A percentile compares a stretch with the other conserved stretches of the same genome.
Evolutionary conservation across 2,888 invertebrate genomes (phyloP).

Genomic region (Sericinus montela): DNA sequence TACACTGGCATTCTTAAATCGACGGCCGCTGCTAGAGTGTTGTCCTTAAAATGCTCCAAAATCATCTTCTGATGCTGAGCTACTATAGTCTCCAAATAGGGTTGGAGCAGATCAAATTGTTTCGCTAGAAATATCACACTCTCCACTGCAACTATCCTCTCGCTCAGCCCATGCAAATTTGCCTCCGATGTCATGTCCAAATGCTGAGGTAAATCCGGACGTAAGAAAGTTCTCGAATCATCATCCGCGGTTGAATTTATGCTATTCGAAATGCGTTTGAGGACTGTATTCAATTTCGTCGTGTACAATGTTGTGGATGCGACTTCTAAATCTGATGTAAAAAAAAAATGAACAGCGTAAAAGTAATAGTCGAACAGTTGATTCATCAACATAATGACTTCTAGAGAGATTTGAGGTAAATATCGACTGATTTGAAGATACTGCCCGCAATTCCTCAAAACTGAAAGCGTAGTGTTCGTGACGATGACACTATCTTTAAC

Average conservation of each 20-base stretch:
- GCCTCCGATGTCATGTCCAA: slow-evolving; percentile 75
- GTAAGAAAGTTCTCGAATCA: slow-evolving; percentile 36
- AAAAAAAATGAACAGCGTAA: slow-evolving; percentile 92
- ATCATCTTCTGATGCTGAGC: slow-evolving; percentile 84
- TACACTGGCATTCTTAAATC: slow-evolving; percentile 93
- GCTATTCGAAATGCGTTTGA: slow-evolving; percentile 88
- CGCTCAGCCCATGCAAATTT: slow-evolving; percentile 88
- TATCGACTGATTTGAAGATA: slow-evolving; percentile 96
- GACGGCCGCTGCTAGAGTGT: slow-evolving; percentile 84
- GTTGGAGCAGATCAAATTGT: slow-evolving; percentile 91
- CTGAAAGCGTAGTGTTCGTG: slow-evolving; percentile 94
- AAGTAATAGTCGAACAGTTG: slow-evolving; percentile 97
- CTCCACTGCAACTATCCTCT: slow-evolving; percentile 94
- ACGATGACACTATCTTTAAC: slow-evolving; percentile 82
- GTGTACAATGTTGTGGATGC: slow-evolving; percentile 80
- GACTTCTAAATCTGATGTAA: slow-evolving; percentile 85
- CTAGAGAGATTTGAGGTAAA: slow-evolving; percentile 92
- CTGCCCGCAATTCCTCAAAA: slow-evolving; percentile 92
- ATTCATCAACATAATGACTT: slow-evolving; percentile 93
- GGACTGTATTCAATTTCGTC: slow-evolving; percentile 84
- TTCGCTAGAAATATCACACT: slow-evolving; percentile 93
- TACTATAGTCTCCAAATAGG: slow-evolving; percentile 91
- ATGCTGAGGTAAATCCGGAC: slow-evolving; percentile 49
- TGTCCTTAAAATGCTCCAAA: slow-evolving; percentile 84
- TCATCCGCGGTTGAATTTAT: slow-evolving; percentile 62